Percentiles rank a stretch among this genome's conserved stretches.
Evolutionary conservation across 2,113 vertebrate genomes (phyloP).

Genomic region (Platichthys flesus): DNA sequence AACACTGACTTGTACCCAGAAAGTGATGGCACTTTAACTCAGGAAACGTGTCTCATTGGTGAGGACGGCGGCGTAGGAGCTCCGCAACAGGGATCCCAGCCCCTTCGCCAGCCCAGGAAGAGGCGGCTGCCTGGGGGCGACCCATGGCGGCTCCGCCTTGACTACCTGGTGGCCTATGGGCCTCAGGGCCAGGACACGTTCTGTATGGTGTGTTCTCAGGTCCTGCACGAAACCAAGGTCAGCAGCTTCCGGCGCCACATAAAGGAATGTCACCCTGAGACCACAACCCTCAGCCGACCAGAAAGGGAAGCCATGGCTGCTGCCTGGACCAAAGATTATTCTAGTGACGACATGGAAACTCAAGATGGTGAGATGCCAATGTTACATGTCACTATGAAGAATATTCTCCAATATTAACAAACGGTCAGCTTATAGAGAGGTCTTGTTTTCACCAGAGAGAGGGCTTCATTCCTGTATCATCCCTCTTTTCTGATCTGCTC

Average conservation of each 20-base stretch:
- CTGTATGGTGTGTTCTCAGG: conserved; percentile 91
- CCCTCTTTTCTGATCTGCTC: too few species aligned
- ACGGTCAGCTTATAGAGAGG: too few species aligned
- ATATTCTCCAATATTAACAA: too few species aligned
- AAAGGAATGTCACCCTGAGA: conserved; percentile 89
- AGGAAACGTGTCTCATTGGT: conserved; percentile 63
- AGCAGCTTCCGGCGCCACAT: conserved; percentile 90
- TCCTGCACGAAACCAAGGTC: conserved; percentile 85
- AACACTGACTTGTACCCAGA: conserved; percentile 39
- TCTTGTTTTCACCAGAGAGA: too few species aligned
- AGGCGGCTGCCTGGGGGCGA: conserved; percentile 75
- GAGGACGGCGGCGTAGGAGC: conserved; percentile 58
- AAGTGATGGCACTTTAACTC: conserved; percentile 66
- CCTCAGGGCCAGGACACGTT: conserved; percentile 84
- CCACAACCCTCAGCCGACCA: conserved; percentile 78
- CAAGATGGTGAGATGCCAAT: conserved; percentile 70
- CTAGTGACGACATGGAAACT: conserved; percentile 41
- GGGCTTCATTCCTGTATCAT: too few species aligned
- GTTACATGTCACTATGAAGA: too few species aligned
- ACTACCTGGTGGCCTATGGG: conserved; percentile 90
- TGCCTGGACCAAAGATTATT: conserved; percentile 87
- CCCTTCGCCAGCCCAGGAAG: conserved; percentile 61
- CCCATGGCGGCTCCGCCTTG: conserved; percentile 87
- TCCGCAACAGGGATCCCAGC: conserved; percentile 33
- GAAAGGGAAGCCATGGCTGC: conserved; percentile 86